Evolutionary conservation across 92 coral and sea anemone species (phyloP).

Genomic region (Meandrina meandrites): DNA sequence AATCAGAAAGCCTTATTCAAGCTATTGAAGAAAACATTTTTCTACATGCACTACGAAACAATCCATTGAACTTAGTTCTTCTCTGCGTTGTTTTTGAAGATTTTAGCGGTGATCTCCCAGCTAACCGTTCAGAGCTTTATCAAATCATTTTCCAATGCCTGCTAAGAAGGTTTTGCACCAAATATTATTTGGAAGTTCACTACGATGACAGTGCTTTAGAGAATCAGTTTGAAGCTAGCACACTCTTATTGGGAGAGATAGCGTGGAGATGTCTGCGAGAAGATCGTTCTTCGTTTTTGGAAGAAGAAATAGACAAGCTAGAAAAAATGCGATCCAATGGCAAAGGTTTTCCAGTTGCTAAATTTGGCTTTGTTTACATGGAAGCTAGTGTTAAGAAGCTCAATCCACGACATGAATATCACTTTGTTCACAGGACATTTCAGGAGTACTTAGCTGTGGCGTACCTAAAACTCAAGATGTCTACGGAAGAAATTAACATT

Average conservation of each 20-base stretch:
- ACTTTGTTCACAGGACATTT: conserved; percentile 3
- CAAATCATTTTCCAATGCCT: neutral
- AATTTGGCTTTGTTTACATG: conserved; percentile 3
- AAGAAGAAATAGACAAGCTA: neutral
- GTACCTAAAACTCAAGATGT: neutral
- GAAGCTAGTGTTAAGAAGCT: neutral
- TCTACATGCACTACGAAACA: neutral
- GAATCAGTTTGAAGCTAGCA: neutral
- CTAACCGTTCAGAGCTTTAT: neutral
- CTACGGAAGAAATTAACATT: neutral
- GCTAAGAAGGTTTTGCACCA: neutral
- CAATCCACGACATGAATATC: neutral
- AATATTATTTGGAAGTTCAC: neutral
- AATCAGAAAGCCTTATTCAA: neutral
- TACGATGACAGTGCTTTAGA: neutral
- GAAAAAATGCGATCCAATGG: neutral
- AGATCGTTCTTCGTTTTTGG: neutral
- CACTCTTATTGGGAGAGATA: neutral
- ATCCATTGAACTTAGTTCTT: conserved; percentile 27
- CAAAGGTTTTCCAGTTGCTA: neutral
- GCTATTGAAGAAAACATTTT: neutral
- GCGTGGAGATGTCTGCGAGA: neutral
- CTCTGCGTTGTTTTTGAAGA: conserved; percentile 28
- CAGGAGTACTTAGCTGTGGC: neutral
- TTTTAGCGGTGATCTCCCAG: conserved; percentile 2